Base-by-base conservation (phyloP, 2,888 invertebrate species). In the Cerastis leucographa region DNA sequence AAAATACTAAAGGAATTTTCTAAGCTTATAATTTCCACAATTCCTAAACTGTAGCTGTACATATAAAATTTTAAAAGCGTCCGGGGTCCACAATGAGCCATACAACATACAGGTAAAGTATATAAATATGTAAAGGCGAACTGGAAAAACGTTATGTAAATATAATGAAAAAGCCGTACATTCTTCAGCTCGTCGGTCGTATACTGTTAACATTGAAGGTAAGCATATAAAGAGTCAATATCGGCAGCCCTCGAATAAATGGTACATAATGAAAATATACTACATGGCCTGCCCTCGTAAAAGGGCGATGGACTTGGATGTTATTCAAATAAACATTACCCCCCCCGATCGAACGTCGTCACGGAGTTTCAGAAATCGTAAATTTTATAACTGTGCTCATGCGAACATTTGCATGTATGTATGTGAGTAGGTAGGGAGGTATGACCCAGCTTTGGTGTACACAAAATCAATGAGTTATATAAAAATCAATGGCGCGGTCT, bases 211-310 rank as follows among this genome's bases (percentile, higher is more conserved):
- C 93, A 90, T 94, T 91, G 91, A 91, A 94, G 93, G 94, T 93
- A 94, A 93, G 91, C 92, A 91, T 92, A 93, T 93, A 93, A 93
- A 94, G 92, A 94, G 91, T 93, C 91, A 92, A 94, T 94, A 94
- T 93, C 92, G 92, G 91, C 89, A 93, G 90, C 89, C 93, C 90
- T 90, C 92, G 92, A 93, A 94, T 94, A 95, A 95, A 95, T 93
- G 92, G 93, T 91, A 94, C 93, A 94, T 95, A 95, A 95, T 95
- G 94, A 94, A 94, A 95, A 95, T 95, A 95, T 94, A 95, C 94
- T 94, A 93, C 92, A 89, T 91, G 89, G 89, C 86, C 89, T 91
- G 92, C 88, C 93, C 91, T 93, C 94, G 92, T 94, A 94, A 95
- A 94, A 92, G 94, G 91, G 90, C 91, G 91, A 91, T 89, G 88